Conservation (phyloP, 2,888 invertebrate species). For the Brachypterus glaber region DNA sequence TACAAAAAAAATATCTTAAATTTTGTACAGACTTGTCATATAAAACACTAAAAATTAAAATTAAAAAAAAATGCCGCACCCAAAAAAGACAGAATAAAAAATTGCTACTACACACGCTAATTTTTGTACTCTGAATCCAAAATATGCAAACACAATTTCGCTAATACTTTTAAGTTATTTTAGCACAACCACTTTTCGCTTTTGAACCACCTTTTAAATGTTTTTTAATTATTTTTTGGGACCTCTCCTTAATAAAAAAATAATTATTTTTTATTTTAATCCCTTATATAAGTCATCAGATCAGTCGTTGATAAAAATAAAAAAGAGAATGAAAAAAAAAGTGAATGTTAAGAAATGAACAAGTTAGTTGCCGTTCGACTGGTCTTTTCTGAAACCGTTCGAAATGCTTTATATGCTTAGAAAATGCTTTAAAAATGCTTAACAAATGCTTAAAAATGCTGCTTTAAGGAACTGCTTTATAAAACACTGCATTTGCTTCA, state of each 20-base stretch:
- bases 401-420: conserved; percentile 36
- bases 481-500: conserved; percentile 33
- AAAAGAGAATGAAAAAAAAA: conserved; percentile 7
- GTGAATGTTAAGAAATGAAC: conserved; percentile 9
- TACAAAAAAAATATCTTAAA: too few relatives aligned
- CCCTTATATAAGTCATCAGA: conserved; percentile 26
- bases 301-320: conserved; percentile 33
- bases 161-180: too few relatives aligned
- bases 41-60: too few relatives aligned
- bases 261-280: conserved; percentile 11
- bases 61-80: too few relatives aligned
- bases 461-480: too few relatives aligned
- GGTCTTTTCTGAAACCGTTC: conserved; percentile 62
- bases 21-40: too few relatives aligned
- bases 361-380: conserved; percentile 55
- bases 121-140: too few relatives aligned
- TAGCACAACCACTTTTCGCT: too few relatives aligned
- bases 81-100: too few relatives aligned
- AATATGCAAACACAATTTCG: too few relatives aligned
- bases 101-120: too few relatives aligned
- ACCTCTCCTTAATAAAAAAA: background rate
- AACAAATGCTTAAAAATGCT: too few relatives aligned
- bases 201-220: conserved; percentile 6
- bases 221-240: conserved; percentile 1
- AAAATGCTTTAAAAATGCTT: conserved; percentile 31